Evolutionary conservation across 2,113 vertebrate species (phyloP), one percentile per base, ranked within the genome.

Genomic region (Poecilia latipinna): DNA sequence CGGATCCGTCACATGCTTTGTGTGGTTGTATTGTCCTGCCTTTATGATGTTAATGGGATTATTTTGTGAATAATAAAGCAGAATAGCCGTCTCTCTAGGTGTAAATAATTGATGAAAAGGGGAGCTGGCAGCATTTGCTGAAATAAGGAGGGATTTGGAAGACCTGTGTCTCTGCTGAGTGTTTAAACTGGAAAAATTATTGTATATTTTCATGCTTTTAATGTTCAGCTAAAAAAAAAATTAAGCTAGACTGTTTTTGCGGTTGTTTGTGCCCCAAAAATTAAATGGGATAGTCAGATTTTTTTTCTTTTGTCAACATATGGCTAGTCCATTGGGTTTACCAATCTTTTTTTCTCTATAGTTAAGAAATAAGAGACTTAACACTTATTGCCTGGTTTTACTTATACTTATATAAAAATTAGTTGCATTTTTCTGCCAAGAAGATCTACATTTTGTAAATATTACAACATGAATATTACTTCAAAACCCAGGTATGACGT

Each of bases 31-130:
- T 29, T 70, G 31, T 24, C 33, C 29, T n/a, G 1, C 66, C 51
- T 39, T n/a, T 22, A n/a, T 60, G 28, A 8, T 24, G 63, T 12
- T 12, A 12, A 7, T 24, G 37, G 72, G 48, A 82, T 5, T 12
- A 54, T 35, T 33, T 64, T 42, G 8, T 61, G 31, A 51, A 65
- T 19, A 68, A 60, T 10, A 61, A 44, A 44, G 42, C 67, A 29
- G 63, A 39, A 24, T 8, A 13, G 1, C 11, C 42, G 31, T 7
- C 29, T 60, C 66, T 62, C 37, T 66, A 68, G 4, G 4, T 60
- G 11, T 84, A 28, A 88, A 85, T 81, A 61, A 77, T 73, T 33
- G 42, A 81, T 74, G 26, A 19, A 62, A 61, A 64, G 60, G 65
- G 51, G 61, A 0, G 6, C 22, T 61, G 62, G 65, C 67, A 12